Evolutionary conservation across 2,888 invertebrate species (phyloP).

Genomic region (Eilema depressum): DNA sequence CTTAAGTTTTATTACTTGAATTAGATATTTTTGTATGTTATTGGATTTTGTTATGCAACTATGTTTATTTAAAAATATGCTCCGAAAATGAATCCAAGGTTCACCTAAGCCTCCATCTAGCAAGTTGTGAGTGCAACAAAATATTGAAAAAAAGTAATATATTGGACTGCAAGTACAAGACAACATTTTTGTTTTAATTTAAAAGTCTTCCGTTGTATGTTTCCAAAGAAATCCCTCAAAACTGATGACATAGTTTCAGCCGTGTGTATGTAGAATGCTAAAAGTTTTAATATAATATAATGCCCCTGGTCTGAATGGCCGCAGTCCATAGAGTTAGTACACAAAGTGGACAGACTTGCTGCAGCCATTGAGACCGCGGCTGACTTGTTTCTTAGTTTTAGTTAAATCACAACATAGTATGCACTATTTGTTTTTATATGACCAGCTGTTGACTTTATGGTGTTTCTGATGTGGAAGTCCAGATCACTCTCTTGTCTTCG

Average conservation of each 20-base stretch:
- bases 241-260: constrained; percentile 27
- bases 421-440: constrained; percentile 73
- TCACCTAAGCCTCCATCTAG: constrained; percentile 37
- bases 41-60: constrained; percentile 53
- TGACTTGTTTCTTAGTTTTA: constrained; percentile 69
- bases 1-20: constrained; percentile 55
- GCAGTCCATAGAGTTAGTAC: constrained; percentile 47
- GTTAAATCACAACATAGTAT: constrained; percentile 69
- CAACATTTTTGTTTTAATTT: constrained; percentile 45
- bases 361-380: constrained; percentile 58
- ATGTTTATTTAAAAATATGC: constrained; percentile 48
- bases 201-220: constrained; percentile 52
- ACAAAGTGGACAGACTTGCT: constrained; percentile 65
- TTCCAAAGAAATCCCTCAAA: constrained; percentile 50
- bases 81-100: constrained; percentile 40
- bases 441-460: constrained; percentile 66
- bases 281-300: constrained; percentile 45
- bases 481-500: constrained; percentile 55
- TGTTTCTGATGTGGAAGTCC: constrained; percentile 49
- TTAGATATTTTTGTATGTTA: constrained; percentile 57
- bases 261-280: constrained; percentile 60
- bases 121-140: constrained; percentile 35
- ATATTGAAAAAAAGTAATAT: constrained; percentile 30
- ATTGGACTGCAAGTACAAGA: constrained; percentile 52
- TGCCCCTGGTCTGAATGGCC: constrained; percentile 56